Base-by-base conservation (phyloP, 1,140 invertebrate species). In the Ips typographus region DNA sequence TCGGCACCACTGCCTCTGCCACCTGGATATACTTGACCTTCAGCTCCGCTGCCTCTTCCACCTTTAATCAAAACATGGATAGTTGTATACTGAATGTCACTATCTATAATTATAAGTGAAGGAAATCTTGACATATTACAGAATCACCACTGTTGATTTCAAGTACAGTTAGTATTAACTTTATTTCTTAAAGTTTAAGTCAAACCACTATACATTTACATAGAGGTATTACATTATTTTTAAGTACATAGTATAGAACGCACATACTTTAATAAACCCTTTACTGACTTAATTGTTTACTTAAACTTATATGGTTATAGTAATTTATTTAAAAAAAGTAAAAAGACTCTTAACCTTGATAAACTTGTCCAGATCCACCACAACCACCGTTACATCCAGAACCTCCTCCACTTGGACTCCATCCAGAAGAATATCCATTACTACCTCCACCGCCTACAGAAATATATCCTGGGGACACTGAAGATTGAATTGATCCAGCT, bases 401-500 rank as follows among this genome's bases (percentile, higher is more conserved):
- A 53, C 44, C 44, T 47, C 44, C 59, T 22, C 59, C 37, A 61
- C 40, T 47, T 43, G 59, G 59, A 2, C 22, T 36, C 37, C 60
- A 41, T 41, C 63, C 69, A 2, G 65, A 65, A 1, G 59, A 62
- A 2, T 60, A 43, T 36, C 58, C 62, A n/a, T 41, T 40, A 42
- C 58, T 56, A 39, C 53, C 52, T 40, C 43, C 49, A 38, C 68
- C 40, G 2, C 53, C 70, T 8, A 40, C 63, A 42, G 68, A 68
- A 6, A 74, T 71, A 40, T 68, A 70, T 41, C 74, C 73, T 7
- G 74, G 73, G 7, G 74, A 72, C 38, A 73, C 73, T n/a, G 72
- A 72, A 36, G 70, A 69, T 8, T 64, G 60, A n/a, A 76, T 71
- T 42, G 65, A 65, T 64, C 74, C 75, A 22, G 71, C 73, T 41